Percentiles rank a stretch among this genome's conserved stretches.
phyloP scores from a whole-genome alignment of 2,797 vertebrate species.

The Molothrus ater region DNA sequence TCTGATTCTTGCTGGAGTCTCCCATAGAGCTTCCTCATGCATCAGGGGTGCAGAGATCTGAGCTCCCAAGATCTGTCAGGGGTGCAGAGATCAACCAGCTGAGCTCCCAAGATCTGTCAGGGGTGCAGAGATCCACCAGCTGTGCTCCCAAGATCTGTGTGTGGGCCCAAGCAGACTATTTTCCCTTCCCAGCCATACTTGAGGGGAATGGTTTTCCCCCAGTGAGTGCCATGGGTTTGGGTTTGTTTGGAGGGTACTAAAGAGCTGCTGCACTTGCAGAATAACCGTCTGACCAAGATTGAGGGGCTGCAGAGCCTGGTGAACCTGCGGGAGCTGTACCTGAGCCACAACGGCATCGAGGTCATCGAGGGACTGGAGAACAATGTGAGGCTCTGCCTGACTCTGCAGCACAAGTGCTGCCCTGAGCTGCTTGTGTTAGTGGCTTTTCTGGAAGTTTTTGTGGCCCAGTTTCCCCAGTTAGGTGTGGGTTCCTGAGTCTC shows the following conservation, averaged over 20 bases:
- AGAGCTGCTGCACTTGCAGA: slow-evolving; percentile 74
- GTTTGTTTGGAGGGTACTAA: background rate
- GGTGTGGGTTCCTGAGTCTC: background rate
- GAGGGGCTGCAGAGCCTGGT: slow-evolving; percentile 92
- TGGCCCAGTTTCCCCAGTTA: background rate
- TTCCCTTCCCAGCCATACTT: background rate
- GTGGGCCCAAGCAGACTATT: background rate
- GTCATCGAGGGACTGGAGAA: slow-evolving; percentile 96
- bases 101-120: fast-evolving
- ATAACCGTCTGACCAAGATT: slow-evolving; percentile 97
- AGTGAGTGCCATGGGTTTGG: fast-evolving
- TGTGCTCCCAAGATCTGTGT: too few species aligned
- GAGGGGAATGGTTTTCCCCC: background rate
- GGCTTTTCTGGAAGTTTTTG: background rate
- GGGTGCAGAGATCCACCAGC: background rate
- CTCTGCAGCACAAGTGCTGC: background rate
- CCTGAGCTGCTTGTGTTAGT: background rate
- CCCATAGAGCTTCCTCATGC: background rate
- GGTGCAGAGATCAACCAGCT: background rate
- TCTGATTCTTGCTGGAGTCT: background rate
- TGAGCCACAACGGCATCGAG: slow-evolving; percentile 98
- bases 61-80: background rate
- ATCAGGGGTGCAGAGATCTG: background rate
- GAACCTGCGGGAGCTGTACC: slow-evolving; percentile 92
- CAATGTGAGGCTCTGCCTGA: slow-evolving; percentile 81